Percentiles rank a stretch among this genome's conserved stretches.
phyloP scores from a whole-genome alignment of 1,140 invertebrate species.

The Eumaeus atala region DNA sequence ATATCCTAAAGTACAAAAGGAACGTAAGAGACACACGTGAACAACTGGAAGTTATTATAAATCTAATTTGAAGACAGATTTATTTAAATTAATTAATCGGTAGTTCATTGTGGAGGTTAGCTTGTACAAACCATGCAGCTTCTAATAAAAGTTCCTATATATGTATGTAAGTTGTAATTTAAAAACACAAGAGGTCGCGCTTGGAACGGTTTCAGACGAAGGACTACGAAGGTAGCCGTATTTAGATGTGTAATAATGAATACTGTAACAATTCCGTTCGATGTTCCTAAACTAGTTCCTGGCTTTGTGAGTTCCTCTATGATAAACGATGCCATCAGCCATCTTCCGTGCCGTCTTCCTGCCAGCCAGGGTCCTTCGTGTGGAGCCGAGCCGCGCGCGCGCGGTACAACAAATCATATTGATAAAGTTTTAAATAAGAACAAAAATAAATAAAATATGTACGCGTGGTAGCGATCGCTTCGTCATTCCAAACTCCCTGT shows the following conservation, averaged over 20 bases:
- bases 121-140: constrained; percentile 74
- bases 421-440: constrained; percentile 73
- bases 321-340: constrained; percentile 15
- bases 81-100: constrained; percentile 66
- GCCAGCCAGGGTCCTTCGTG: constrained; percentile 32
- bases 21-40: background rate
- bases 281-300: constrained; percentile 38
- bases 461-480: constrained; percentile 46
- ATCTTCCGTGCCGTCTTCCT: constrained; percentile 67
- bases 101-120: constrained; percentile 71
- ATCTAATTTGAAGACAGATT: constrained; percentile 58
- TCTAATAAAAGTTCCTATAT: constrained; percentile 74
- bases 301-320: constrained; percentile 22
- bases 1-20: constrained; percentile 20
- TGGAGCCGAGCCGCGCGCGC: constrained; percentile 43
- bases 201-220: constrained; percentile 37
- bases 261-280: constrained; percentile 5
- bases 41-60: constrained; percentile 19
- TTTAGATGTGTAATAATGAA: constrained; percentile 19
- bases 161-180: constrained; percentile 73
- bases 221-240: constrained; percentile 48
- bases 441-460: constrained; percentile 65
- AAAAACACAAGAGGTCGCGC: constrained; percentile 63
- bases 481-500: constrained; percentile 34
- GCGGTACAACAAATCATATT: constrained; percentile 72